A percentile compares a stretch with the other conserved stretches of the same genome.
Evolutionary conservation across 2,888 invertebrate genomes (phyloP).

Genomic region (Lymantria monacha): DNA sequence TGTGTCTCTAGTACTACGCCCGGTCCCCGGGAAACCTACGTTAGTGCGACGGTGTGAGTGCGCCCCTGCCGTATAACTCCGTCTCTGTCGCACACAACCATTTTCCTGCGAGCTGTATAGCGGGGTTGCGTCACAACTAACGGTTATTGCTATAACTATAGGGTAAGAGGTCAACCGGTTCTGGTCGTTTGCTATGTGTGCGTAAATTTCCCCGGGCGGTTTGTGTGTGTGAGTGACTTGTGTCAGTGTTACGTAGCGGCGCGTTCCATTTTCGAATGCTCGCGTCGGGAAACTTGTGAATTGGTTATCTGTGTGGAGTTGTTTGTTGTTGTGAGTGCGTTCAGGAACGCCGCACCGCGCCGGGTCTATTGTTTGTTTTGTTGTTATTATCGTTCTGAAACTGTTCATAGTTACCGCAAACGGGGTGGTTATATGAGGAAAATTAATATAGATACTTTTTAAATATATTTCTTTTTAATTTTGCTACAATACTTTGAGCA

Average conservation of each 20-base stretch:
- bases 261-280: conserved; percentile 66
- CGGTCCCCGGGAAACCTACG: conserved; percentile 73
- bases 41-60: conserved; percentile 48
- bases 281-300: conserved; percentile 70
- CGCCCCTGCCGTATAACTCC: conserved; percentile 29
- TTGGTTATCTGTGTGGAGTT: conserved; percentile 66
- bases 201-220: conserved; percentile 61
- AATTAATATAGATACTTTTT: conserved; percentile 1
- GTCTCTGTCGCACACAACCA: conserved; percentile 46
- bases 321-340: conserved; percentile 57
- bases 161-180: conserved; percentile 45
- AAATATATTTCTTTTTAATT: background rate
- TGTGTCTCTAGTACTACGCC: conserved; percentile 82
- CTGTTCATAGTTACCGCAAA: conserved; percentile 42
- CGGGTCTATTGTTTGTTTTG: conserved; percentile 69
- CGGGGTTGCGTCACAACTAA: conserved; percentile 30
- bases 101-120: conserved; percentile 38
- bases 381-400: conserved; percentile 65
- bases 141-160: conserved; percentile 24
- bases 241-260: conserved; percentile 53
- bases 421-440: conserved; percentile 16
- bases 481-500: background rate
- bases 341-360: conserved; percentile 44
- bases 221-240: conserved; percentile 49
- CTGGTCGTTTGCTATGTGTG: conserved; percentile 47